Percentiles rank a stretch among this genome's conserved stretches.
Evolutionary conservation across 2,888 invertebrate species (phyloP).

Genomic region (Nomada fucata): DNA sequence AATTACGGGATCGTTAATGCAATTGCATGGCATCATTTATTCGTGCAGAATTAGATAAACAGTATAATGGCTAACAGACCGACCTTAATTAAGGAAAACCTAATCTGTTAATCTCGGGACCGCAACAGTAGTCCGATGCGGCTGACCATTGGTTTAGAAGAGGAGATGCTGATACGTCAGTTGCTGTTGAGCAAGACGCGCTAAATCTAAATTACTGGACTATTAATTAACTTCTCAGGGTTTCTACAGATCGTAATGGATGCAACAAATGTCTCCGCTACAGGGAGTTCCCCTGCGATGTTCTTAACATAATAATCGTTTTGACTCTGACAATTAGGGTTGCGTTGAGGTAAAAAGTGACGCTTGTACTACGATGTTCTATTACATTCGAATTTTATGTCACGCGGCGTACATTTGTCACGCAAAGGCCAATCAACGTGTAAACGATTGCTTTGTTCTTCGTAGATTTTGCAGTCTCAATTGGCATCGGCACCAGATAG

Average conservation of each 20-base stretch:
- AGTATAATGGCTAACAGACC: no score
- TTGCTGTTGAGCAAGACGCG: background rate
- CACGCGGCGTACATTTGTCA: background rate
- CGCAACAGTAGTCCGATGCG: background rate
- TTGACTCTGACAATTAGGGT: no score
- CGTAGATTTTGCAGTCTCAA: constrained; percentile 80
- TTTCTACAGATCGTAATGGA: background rate
- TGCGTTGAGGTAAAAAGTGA: no score
- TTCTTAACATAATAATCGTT: no score
- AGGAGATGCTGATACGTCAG: background rate
- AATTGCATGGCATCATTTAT: background rate
- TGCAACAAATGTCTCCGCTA: no score
- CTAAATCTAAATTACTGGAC: no score
- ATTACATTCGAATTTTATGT: no score
- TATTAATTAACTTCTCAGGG: no score
- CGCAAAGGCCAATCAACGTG: background rate
- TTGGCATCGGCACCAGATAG: constrained; percentile 80
- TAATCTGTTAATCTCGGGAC: constrained; percentile 1
- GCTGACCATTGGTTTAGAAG: background rate
- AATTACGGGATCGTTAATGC: no score
- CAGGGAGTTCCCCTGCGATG: no score
- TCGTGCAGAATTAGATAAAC: background rate
- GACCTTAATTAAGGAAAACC: constrained; percentile 3
- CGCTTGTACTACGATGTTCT: no score
- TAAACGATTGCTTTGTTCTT: background rate